A percentile compares a stretch with the other conserved stretches of the same genome.
Evolutionary conservation across 1,140 invertebrate species (phyloP).

Genomic region (Penaeus indicus): DNA sequence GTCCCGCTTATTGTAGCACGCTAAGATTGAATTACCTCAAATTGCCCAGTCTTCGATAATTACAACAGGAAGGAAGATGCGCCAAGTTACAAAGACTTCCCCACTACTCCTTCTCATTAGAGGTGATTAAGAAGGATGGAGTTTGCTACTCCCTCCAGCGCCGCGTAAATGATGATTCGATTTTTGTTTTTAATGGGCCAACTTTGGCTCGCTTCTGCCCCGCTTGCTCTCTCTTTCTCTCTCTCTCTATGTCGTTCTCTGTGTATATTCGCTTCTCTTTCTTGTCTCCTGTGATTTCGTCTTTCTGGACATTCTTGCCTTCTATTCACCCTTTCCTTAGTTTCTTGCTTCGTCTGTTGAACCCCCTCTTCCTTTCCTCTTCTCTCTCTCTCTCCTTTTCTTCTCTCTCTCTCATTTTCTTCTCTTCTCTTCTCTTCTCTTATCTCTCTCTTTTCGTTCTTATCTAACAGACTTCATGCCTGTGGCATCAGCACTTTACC

Average conservation of each 20-base stretch:
- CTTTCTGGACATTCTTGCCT: background rate
- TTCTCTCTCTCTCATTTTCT: background rate
- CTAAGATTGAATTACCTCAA: constrained; percentile 63
- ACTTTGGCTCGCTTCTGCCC: too few relatives aligned
- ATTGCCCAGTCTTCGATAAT: constrained; percentile 61
- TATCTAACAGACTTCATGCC: background rate
- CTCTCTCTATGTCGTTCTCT: too few relatives aligned
- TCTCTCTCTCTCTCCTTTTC: background rate
- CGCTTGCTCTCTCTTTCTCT: too few relatives aligned
- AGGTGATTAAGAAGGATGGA: constrained; percentile 53
- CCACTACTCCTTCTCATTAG: constrained; percentile 45
- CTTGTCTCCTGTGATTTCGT: background rate
- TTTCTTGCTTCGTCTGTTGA: background rate
- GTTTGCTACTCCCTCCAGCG: background rate
- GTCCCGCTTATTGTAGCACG: constrained; percentile 60
- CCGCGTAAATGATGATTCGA: constrained; percentile 17
- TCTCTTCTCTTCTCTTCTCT: constrained; percentile 1
- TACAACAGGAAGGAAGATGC: constrained; percentile 60
- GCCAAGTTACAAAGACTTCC: constrained; percentile 58
- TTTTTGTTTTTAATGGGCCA: background rate
- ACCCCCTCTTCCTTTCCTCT: background rate
- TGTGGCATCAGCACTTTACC: background rate
- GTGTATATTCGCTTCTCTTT: too few relatives aligned
- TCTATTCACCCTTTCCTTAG: background rate
- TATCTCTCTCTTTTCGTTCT: background rate